Percentiles rank a stretch among this genome's conserved stretches.
phyloP scores from a whole-genome alignment of 2,797 vertebrate species.

The Remorina albescens region DNA sequence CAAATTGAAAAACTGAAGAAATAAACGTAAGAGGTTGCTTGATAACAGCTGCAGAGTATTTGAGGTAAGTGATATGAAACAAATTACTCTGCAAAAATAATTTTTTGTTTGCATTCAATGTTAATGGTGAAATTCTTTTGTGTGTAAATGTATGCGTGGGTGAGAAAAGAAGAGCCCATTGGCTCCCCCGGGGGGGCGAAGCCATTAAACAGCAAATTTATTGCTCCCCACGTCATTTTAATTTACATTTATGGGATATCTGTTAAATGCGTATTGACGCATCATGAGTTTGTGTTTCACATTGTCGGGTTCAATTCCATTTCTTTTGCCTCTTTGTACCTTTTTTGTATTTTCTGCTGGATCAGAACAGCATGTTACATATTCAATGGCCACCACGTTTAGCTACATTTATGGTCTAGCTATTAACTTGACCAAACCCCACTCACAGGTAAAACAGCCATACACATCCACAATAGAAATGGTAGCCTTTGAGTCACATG shows the following conservation, averaged over 20 bases:
- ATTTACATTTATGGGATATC: slow-evolving; percentile 69
- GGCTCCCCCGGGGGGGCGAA: slow-evolving; percentile 6
- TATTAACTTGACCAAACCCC: slow-evolving; percentile 22
- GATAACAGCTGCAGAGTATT: slow-evolving; percentile 39
- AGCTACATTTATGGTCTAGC: slow-evolving; percentile 14
- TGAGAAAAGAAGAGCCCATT: slow-evolving; percentile 9
- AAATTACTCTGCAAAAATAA: slow-evolving; percentile 6
- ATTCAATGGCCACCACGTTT: slow-evolving; percentile 1
- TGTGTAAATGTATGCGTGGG: slow-evolving; percentile 26
- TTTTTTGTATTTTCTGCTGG: slow-evolving; percentile 24
- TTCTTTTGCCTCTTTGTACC: slow-evolving; percentile 61
- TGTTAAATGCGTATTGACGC: slow-evolving; percentile 64
- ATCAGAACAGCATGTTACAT: slow-evolving; percentile 11
- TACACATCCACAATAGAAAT: slow-evolving; percentile 9
- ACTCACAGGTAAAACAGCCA: slow-evolving; percentile 4
- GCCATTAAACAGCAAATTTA: slow-evolving; percentile 58
- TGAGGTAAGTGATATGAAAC: slow-evolving; percentile 39
- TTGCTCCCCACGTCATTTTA: slow-evolving; percentile 60
- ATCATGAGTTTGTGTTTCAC: slow-evolving; percentile 56
- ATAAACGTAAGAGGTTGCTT: slow-evolving; percentile 45
- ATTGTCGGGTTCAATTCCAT: slow-evolving; percentile 52
- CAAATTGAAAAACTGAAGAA: slow-evolving; percentile 72
- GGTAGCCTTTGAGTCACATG: slow-evolving; percentile 51
- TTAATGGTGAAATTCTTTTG: slow-evolving; percentile 39
- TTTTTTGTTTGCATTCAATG: slow-evolving; percentile 30